Conservation (phyloP, 1,140 invertebrate species). For the Drosophila repleta region DNA sequence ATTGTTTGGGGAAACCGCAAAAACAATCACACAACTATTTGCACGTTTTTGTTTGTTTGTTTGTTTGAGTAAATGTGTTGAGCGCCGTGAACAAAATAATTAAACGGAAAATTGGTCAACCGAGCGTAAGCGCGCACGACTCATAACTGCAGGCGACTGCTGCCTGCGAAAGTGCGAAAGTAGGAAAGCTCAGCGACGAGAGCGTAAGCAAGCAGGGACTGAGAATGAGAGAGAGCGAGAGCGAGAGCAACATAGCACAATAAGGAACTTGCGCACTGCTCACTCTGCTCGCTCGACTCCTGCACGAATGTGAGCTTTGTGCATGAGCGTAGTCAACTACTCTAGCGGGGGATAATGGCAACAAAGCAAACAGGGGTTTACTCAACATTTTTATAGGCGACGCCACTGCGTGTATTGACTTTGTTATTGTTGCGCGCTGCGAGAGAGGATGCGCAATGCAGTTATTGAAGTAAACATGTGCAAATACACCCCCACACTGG, state of each 20-base stretch:
- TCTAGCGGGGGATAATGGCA: neutral
- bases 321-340: conserved; percentile 34
- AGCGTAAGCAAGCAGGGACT: conserved; percentile 15
- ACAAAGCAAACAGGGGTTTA: neutral
- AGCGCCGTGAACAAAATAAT: conserved; percentile 50
- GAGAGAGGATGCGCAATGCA: conserved; percentile 37
- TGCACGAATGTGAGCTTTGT: conserved; percentile 39
- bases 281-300: neutral
- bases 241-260: neutral
- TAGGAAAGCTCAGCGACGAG: conserved; percentile 31
- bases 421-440: conserved; percentile 11
- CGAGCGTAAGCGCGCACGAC: conserved; percentile 72
- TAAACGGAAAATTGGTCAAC: conserved; percentile 68
- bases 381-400: neutral
- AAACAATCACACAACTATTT: conserved; percentile 63
- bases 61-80: conserved; percentile 52
- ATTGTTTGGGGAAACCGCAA: conserved; percentile 46
- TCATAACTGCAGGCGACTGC: conserved; percentile 69
- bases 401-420: conserved; percentile 18
- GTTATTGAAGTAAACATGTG: conserved; percentile 39
- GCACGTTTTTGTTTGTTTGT: conserved; percentile 68
- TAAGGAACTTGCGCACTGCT: conserved; percentile 54
- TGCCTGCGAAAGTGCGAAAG: conserved; percentile 59
- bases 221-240: neutral
- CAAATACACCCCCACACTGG: conserved; percentile 34